Evolutionary conservation across 2,113 vertebrate species (phyloP).

Genomic region (Mobula hypostoma): DNA sequence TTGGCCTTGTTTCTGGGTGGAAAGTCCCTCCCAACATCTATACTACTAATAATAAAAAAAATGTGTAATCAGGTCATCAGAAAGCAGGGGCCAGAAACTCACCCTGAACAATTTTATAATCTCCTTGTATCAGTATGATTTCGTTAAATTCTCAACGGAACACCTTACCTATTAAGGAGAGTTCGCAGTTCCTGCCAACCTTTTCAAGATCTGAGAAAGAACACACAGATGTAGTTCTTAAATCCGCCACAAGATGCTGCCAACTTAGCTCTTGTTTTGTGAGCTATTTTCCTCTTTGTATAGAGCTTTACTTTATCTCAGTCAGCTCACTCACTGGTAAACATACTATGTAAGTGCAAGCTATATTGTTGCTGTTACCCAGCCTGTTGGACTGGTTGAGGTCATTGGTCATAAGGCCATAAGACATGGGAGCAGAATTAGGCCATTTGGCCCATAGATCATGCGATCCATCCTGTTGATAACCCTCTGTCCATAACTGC

Average conservation of each 20-base stretch:
- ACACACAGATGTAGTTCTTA: neutral
- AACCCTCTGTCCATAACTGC: too few relatives aligned
- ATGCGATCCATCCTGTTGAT: too few relatives aligned
- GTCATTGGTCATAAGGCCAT: too few relatives aligned
- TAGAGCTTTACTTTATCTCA: neutral
- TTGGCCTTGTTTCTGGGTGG: too few relatives aligned
- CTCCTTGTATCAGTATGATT: neutral
- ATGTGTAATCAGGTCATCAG: neutral
- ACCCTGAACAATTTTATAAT: neutral
- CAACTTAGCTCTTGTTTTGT: neutral
- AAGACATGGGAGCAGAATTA: too few relatives aligned
- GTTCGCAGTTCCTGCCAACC: neutral
- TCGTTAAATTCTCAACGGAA: neutral
- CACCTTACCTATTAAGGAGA: neutral
- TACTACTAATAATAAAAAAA: neutral
- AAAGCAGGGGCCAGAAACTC: neutral
- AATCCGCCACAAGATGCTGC: constrained; percentile 27
- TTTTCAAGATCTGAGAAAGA: neutral
- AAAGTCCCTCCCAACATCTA: too few relatives aligned
- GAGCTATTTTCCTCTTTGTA: neutral
- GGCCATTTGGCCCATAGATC: too few relatives aligned
- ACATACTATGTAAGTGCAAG: too few relatives aligned
- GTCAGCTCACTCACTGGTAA: too few relatives aligned
- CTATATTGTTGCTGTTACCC: too few relatives aligned
- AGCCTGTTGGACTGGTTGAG: too few relatives aligned